Base-by-base conservation (phyloP, 1,140 invertebrate genomes). In the Drosophila bifasciata region DNA sequence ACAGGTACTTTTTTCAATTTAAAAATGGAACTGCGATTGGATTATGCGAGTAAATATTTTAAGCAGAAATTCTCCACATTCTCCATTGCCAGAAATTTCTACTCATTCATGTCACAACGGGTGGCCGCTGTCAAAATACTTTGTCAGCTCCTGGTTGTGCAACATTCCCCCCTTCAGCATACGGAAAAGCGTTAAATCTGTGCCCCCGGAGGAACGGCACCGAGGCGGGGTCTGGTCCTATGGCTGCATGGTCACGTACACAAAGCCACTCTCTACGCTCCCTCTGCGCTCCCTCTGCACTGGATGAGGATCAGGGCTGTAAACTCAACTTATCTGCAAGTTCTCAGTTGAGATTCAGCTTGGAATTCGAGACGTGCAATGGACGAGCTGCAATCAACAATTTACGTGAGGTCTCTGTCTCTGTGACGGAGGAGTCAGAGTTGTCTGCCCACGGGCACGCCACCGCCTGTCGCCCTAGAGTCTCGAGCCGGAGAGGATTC, bases 321-420 rank as follows among this genome's bases (percentile, higher is more conserved):
- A 85, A 85, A 85, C 71, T 81, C 67, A 75, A 78, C 74, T 85
- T 85, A 85, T 81, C 81, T 81, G 69, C 68, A 81, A 88, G 83
- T 81, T 77, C 74, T 44, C 77, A 75, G 81, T 85, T 79, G 77
- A 78, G 81, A 85, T 85, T 86, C 81, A 41, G 48, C 45, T 46
- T 19, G 51, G 74, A 73, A 56, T 44, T 74, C 44, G 53, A 53
- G 68, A 85, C 81, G 83, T 85, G 83, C 80, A 85, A 79, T 79
- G 64, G 76, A 51, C 76, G 28, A 46, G 72, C 51, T 70, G 53
- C 68, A 74, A 85, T 86, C 77, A 86, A 76, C 73, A 61, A 71
- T 81, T 77, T 80, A 85, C 61, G 80, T 72, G 64, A 75, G 60
- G 15, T 48, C 43, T 56, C 40, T 60, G 15, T 48, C 43, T 56